Evolutionary conservation across 2,888 invertebrate genomes (phyloP), one percentile per base, ranked within the genome.

Genomic region (Cataglyphis livida): DNA sequence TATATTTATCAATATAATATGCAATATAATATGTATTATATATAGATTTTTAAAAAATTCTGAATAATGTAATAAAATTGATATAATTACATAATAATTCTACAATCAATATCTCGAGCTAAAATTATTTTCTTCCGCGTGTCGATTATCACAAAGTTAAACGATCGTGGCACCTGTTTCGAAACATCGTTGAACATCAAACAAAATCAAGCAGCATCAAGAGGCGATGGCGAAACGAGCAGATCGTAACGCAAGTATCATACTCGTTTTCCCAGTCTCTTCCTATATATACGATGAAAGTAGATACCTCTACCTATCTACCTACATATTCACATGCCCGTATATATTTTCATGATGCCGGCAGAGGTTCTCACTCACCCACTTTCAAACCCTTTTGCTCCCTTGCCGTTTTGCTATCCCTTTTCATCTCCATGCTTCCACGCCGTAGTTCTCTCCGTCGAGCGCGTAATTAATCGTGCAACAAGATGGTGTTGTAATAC

Each of bases 391-490:
- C 62, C 76, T 71, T 82, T 71, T 70, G 35, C 68, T 57, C 41
- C 61, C n/a, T 66, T 28, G 48, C 35, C 15, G 35, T 61, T 38
- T 65, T 21, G 64, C 35, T 44, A 44, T 76, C 32, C 64, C 44
- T 51, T 38, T 65, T 65, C 65, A 54, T 57, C 64, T 35, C 48
- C 21, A 32, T 65, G 21, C 75, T 54, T 57, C 68, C 54, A 71
- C 78, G 48, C 15, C 62, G 76, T 35, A 54, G 48, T 51, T 83
- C 61, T 44, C 74, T 71, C n/a, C 51, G 81, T 44, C 76, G 41
- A 64, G 79, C 38, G 54, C 62, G 84, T 88, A 88, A 88, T 88
- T 88, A 89, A 88, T 89, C 87, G 82, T 81, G 68, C 61, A 68
- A 78, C 81, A 83, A 48, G 66, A 71, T 79, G 78, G 62, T 74